A percentile compares a stretch with the other conserved stretches of the same genome.
phyloP scores from a whole-genome alignment of 2,888 invertebrate species.

The Luperina testacea region DNA sequence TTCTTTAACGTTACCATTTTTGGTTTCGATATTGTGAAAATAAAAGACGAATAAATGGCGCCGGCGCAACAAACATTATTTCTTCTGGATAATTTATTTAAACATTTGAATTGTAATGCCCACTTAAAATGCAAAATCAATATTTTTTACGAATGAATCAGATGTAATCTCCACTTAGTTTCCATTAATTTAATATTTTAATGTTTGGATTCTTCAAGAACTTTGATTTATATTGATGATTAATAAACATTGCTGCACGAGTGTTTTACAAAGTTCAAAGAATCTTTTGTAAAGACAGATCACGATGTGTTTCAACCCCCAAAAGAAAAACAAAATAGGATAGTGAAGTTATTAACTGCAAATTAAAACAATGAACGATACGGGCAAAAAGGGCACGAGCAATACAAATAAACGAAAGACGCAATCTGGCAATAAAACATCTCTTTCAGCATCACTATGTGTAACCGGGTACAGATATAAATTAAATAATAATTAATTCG shows the following conservation, averaged over 20 bases:
- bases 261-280: not conserved
- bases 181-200: conserved; percentile 17
- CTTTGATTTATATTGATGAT: conserved; percentile 9
- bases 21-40: conserved; percentile 19
- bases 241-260: not conserved
- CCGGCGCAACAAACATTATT: conserved; percentile 28
- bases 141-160: conserved; percentile 26
- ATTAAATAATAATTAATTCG: conserved; percentile 76
- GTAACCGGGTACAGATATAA: conserved; percentile 59
- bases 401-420: conserved; percentile 37
- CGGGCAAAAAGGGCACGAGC: conserved; percentile 34
- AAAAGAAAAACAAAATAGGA: not conserved
- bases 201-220: conserved; percentile 8
- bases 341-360: conserved; percentile 31
- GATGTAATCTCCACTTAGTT: conserved; percentile 12
- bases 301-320: not conserved
- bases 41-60: conserved; percentile 38
- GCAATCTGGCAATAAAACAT: conserved; percentile 56
- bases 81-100: conserved; percentile 32
- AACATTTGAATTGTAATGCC: conserved; percentile 39
- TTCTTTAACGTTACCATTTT: conserved; percentile 2
- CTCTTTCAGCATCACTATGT: conserved; percentile 56
- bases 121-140: conserved; percentile 39
- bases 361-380: conserved; percentile 44
- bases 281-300: conserved; percentile 1